phyloP scores from a whole-genome alignment of 2,888 invertebrate genomes.

The Eupithecia subumbrata region DNA sequence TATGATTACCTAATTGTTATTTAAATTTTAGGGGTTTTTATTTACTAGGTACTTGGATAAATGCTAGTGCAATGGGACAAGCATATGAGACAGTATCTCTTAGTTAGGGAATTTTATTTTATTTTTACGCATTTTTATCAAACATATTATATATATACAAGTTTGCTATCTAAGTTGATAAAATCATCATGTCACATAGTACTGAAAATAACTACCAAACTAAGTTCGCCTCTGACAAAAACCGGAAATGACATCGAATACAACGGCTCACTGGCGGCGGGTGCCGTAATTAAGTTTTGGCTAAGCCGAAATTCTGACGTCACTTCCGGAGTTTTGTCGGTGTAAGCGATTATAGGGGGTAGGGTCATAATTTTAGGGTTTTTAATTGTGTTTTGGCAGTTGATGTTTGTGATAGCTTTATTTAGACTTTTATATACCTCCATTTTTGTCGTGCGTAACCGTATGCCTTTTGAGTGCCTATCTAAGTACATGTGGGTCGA shows the following conservation, averaged over 20 bases:
- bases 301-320: constrained; percentile 47
- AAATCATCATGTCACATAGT: not conserved
- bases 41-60: too few relatives aligned
- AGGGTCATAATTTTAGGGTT: constrained; percentile 32
- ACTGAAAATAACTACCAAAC: constrained; percentile 3
- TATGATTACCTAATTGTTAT: too few relatives aligned
- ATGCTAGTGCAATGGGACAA: too few relatives aligned
- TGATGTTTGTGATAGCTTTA: constrained; percentile 5
- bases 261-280: constrained; percentile 43
- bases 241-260: constrained; percentile 59
- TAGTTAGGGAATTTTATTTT: too few relatives aligned
- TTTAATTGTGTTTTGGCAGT: constrained; percentile 12
- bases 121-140: too few relatives aligned
- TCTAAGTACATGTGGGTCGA: not conserved
- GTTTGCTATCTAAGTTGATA: constrained; percentile 3
- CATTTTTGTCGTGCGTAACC: not conserved
- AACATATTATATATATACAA: too few relatives aligned
- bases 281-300: constrained; percentile 66
- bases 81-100: too few relatives aligned
- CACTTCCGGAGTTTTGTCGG: constrained; percentile 41
- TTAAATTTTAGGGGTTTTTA: too few relatives aligned
- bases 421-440: not conserved
- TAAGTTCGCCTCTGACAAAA: constrained; percentile 44
- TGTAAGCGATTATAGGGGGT: constrained; percentile 31
- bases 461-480: not conserved